Evolutionary conservation across 2,888 invertebrate species (phyloP).

Genomic region (Hermodice carunculata): DNA sequence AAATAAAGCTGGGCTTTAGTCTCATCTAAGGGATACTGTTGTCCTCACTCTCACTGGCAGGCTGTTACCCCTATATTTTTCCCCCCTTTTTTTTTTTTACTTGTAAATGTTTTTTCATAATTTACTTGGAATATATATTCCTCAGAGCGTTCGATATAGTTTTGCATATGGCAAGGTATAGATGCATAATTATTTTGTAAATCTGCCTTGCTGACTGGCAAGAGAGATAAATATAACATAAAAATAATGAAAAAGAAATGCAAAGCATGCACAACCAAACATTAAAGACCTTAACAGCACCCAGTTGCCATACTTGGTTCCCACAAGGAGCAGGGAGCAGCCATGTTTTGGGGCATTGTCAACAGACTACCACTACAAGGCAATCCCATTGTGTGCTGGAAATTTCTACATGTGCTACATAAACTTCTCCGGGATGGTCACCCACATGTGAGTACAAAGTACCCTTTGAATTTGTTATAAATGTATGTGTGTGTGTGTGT

Average conservation of each 20-base stretch:
- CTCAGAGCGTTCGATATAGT: too few species aligned
- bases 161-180: too few species aligned
- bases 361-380: conserved; percentile 86
- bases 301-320: conserved; percentile 84
- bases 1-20: too few species aligned
- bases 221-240: not conserved
- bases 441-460: conserved; percentile 75
- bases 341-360: conserved; percentile 88
- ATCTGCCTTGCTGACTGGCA: too few species aligned
- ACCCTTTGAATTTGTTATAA: not conserved
- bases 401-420: conserved; percentile 97
- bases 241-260: not conserved
- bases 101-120: too few species aligned
- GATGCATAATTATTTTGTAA: too few species aligned
- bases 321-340: conserved; percentile 91
- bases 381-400: conserved; percentile 97
- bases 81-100: too few species aligned
- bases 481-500: not conserved
- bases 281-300: not conserved
- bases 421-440: conserved; percentile 96
- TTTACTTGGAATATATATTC: too few species aligned
- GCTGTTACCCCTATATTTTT: too few species aligned
- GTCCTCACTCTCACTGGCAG: too few species aligned
- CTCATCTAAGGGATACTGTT: too few species aligned
- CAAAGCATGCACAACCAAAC: too few species aligned